Percentiles rank a stretch among this genome's conserved stretches.
Conservation (phyloP, 2,888 invertebrate genomes). For the Polydrusus tereticollis region DNA sequence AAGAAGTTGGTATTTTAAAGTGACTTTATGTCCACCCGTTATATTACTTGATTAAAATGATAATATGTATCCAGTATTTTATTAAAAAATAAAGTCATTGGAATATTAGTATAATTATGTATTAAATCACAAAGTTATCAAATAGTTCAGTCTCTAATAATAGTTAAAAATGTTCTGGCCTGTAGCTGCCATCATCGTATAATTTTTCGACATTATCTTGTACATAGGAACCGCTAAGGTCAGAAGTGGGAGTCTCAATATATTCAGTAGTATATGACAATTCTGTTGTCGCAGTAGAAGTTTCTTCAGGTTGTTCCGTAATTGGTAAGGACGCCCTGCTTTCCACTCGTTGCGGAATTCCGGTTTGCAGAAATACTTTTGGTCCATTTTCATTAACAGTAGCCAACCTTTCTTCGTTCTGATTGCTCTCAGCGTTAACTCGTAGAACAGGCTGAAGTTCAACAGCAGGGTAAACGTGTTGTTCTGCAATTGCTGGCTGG, state of each 20-base stretch:
- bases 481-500: conserved; percentile 28
- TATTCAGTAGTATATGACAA: conserved; percentile 29
- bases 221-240: conserved; percentile 58
- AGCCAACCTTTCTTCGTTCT: conserved; percentile 4
- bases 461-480: background rate
- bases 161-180: conserved; percentile 50
- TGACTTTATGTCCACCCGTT: too few relatives aligned
- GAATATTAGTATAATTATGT: too few relatives aligned
- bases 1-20: too few relatives aligned
- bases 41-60: too few relatives aligned
- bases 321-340: conserved; percentile 39
- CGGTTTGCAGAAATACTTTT: conserved; percentile 35
- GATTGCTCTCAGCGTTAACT: background rate
- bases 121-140: too few relatives aligned
- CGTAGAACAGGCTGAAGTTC: conserved; percentile 8
- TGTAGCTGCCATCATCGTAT: conserved; percentile 61
- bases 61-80: too few relatives aligned
- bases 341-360: conserved; percentile 31
- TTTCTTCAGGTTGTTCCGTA: conserved; percentile 37
- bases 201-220: conserved; percentile 57
- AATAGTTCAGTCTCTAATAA: conserved; percentile 29
- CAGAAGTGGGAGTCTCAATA: conserved; percentile 43
- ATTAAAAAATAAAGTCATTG: too few relatives aligned
- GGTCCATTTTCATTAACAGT: conserved; percentile 15
- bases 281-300: conserved; percentile 36